Evolutionary conservation across 2,888 invertebrate genomes (phyloP).

Genomic region (Gryllus longicercus): DNA sequence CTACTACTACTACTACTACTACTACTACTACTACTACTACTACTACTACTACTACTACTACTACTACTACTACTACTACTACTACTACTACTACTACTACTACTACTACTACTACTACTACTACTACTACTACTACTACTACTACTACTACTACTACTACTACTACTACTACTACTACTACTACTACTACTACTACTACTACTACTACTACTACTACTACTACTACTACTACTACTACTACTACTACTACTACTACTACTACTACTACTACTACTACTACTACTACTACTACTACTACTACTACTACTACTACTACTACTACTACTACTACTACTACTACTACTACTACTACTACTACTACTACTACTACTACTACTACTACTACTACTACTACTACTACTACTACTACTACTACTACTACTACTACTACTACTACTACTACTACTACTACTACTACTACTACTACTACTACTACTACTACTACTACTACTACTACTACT

Average conservation of each 20-base stretch:
- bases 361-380: conserved; percentile 10
- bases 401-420: background rate
- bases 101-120: too few relatives aligned
- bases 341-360: background rate
- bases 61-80: background rate
- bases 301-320: background rate
- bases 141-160: background rate
- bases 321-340: background rate
- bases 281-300: background rate
- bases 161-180: background rate
- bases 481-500: conserved; percentile 17
- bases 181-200: background rate
- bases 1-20: background rate
- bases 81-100: background rate
- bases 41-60: background rate
- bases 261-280: background rate
- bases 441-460: background rate
- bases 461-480: background rate
- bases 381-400: background rate
- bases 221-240: background rate
- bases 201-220: background rate
- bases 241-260: background rate
- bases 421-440: background rate
- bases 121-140: background rate
- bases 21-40: conserved; percentile 17